Evolutionary conservation across 2,888 invertebrate species (phyloP).

Genomic region (Mythimna lalbum): DNA sequence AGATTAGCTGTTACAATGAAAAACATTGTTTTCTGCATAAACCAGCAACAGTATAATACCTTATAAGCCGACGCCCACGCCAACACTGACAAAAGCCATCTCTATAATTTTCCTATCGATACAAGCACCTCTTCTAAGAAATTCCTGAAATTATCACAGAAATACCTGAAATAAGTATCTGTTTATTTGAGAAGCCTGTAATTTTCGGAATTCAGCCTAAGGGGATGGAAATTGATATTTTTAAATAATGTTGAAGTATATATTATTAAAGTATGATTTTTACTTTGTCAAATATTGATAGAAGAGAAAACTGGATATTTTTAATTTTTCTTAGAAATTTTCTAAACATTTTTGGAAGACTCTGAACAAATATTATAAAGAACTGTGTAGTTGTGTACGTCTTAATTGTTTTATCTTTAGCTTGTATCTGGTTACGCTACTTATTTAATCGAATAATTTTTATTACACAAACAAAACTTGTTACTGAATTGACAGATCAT

Average conservation of each 20-base stretch:
- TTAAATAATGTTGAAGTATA: slow-evolving; percentile 26
- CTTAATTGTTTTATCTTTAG: not conserved
- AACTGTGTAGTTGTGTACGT: not conserved
- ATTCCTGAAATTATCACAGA: slow-evolving; percentile 58
- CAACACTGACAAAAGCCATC: slow-evolving; percentile 7
- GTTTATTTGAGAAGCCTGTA: slow-evolving; percentile 54
- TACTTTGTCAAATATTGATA: not conserved
- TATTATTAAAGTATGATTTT: slow-evolving; percentile 10
- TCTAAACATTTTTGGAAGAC: not conserved
- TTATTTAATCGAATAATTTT: not conserved
- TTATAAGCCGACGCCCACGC: not conserved
- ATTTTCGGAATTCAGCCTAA: slow-evolving; percentile 55
- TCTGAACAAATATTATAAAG: not conserved
- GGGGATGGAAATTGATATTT: slow-evolving; percentile 44
- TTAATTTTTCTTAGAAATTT: not conserved
- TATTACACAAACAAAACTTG: too few relatives aligned
- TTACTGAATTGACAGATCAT: too few relatives aligned
- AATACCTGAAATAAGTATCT: slow-evolving; percentile 55
- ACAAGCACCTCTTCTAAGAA: slow-evolving; percentile 52
- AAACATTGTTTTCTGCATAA: too few relatives aligned
- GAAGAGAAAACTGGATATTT: not conserved
- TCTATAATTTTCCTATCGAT: slow-evolving; percentile 45
- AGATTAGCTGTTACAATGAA: too few relatives aligned
- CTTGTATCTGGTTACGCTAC: too few relatives aligned
- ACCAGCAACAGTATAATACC: not conserved